phyloP scores from a whole-genome alignment of 2,888 invertebrate genomes.

The Dromius quadrimaculatus region DNA sequence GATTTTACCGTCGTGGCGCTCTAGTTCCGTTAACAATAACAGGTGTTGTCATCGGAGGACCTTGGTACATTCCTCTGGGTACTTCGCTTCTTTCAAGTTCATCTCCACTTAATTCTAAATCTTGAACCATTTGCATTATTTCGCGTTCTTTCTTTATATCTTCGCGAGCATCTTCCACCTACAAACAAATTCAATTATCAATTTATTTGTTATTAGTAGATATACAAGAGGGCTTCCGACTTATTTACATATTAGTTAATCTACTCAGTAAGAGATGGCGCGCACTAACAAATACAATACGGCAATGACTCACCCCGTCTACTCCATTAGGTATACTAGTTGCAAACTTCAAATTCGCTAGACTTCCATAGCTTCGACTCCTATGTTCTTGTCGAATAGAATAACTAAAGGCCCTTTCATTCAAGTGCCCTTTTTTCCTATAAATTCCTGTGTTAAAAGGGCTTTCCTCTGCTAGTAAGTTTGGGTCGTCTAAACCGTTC shows the following conservation, averaged over 20 bases:
- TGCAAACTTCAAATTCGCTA: constrained; percentile 91
- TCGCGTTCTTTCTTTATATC: constrained; percentile 91
- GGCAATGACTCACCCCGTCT: constrained; percentile 62
- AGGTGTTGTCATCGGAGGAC: constrained; percentile 59
- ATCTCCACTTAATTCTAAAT: constrained; percentile 84
- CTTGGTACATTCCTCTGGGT: constrained; percentile 72
- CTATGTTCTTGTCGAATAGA: constrained; percentile 94
- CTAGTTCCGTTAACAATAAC: constrained; percentile 63
- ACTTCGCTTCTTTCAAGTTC: constrained; percentile 78
- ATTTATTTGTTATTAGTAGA: not conserved
- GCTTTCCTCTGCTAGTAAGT: constrained; percentile 67
- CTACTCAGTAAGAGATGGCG: too few species aligned
- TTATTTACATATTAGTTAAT: too few species aligned
- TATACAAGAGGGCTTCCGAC: too few species aligned
- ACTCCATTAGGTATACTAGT: constrained; percentile 72
- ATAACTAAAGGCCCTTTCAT: constrained; percentile 93
- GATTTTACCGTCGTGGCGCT: constrained; percentile 62
- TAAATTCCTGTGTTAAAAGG: constrained; percentile 87
- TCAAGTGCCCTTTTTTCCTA: constrained; percentile 89
- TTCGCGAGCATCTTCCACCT: constrained; percentile 75
- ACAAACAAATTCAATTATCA: constrained; percentile 59
- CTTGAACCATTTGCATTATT: constrained; percentile 94
- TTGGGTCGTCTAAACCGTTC: constrained; percentile 72
- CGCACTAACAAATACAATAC: too few species aligned
- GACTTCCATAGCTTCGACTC: constrained; percentile 90